These are phyloP conservation scores for Drosophila arawakana DNA, from an alignment of 1,140 invertebrate species.

Conservation along the genomic window DNA sequence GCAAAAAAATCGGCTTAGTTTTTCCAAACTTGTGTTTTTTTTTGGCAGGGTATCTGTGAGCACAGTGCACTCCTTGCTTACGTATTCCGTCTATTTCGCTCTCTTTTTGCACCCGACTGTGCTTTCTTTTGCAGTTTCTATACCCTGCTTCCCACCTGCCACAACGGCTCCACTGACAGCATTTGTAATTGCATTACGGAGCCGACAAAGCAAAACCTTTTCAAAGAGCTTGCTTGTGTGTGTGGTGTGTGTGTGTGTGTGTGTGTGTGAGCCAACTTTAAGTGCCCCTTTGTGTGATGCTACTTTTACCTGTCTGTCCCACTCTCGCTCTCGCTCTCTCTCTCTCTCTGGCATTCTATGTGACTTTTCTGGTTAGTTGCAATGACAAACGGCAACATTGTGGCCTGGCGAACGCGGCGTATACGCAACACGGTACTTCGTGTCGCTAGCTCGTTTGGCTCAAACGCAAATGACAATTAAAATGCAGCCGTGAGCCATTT, in stretches of 20 bases:
- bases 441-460: slow-evolving; percentile 49
- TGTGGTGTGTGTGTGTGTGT: slow-evolving; percentile 29
- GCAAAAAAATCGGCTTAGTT: neutral
- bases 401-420: slow-evolving; percentile 47
- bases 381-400: slow-evolving; percentile 53
- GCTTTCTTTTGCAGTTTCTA: slow-evolving; percentile 24
- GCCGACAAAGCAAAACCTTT: slow-evolving; percentile 73
- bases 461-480: slow-evolving; percentile 72
- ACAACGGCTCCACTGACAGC: slow-evolving; percentile 29
- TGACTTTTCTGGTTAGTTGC: slow-evolving; percentile 35
- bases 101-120: slow-evolving; percentile 2
- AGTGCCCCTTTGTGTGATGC: slow-evolving; percentile 72
- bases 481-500: slow-evolving; percentile 63
- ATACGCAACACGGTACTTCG: slow-evolving; percentile 51
- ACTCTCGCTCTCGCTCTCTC: slow-evolving; percentile 1
- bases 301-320: slow-evolving; percentile 5
- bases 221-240: slow-evolving; percentile 31
- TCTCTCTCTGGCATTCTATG: neutral
- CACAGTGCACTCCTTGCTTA: neutral
- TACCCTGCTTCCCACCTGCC: slow-evolving; percentile 20
- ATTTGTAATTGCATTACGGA: slow-evolving; percentile 78
- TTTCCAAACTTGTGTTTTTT: no score
- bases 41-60: neutral
- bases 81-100: slow-evolving; percentile 6
- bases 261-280: slow-evolving; percentile 60